Percentiles rank a stretch among this genome's conserved stretches.
Conservation (phyloP, 2,888 invertebrate species). For the Rhodophaea formosa region DNA sequence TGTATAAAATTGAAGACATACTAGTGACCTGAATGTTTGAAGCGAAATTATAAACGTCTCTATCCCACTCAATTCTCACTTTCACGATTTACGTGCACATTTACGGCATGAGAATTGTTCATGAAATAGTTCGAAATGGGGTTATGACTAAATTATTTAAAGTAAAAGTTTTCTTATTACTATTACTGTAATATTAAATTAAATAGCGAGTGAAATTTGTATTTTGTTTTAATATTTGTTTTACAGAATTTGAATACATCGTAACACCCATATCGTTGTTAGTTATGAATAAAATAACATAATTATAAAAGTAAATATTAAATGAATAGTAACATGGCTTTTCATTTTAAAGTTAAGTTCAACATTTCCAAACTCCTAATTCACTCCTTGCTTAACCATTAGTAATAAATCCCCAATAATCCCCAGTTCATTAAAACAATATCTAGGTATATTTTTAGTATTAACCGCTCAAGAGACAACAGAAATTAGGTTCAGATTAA, state of each 20-base stretch:
- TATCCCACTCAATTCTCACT: constrained; percentile 78
- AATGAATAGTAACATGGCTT: constrained; percentile 77
- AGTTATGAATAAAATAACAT: constrained; percentile 82
- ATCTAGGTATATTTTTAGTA: too few species aligned
- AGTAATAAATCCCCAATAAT: background rate
- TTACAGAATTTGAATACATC: constrained; percentile 80
- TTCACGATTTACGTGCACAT: constrained; percentile 76
- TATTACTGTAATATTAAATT: constrained; percentile 79
- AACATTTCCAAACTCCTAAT: background rate
- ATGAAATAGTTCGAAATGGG: constrained; percentile 69
- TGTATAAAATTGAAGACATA: constrained; percentile 79
- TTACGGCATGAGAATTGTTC: constrained; percentile 69
- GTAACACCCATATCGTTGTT: constrained; percentile 82
- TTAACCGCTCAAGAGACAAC: too few species aligned
- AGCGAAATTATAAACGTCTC: constrained; percentile 71
- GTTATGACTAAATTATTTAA: constrained; percentile 78
- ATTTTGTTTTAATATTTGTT: constrained; percentile 79
- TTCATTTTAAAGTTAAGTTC: constrained; percentile 54
- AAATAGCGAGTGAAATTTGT: constrained; percentile 81
- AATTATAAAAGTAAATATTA: constrained; percentile 82
- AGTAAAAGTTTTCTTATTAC: constrained; percentile 75
- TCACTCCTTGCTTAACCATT: background rate
- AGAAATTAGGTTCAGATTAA: too few species aligned
- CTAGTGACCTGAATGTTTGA: constrained; percentile 80
- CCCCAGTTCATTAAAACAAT: background rate